Percentiles rank a stretch among this genome's conserved stretches.
phyloP scores from a whole-genome alignment of 2,113 vertebrate species.

The Coturnix japonica region DNA sequence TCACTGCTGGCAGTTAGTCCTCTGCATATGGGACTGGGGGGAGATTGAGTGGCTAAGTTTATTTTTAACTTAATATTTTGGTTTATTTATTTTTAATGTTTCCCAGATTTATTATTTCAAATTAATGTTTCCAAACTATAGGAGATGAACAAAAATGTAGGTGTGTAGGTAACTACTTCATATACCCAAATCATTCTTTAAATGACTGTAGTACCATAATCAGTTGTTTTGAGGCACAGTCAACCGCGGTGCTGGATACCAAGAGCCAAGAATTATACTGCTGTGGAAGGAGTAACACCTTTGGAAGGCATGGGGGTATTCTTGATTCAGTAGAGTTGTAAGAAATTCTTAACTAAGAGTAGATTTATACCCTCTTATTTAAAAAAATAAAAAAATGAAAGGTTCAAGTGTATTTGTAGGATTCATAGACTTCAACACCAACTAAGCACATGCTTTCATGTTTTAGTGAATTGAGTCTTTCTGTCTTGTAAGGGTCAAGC shows the following conservation, averaged over 20 bases:
- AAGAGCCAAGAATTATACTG: background rate
- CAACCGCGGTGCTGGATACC: background rate
- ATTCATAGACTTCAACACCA: background rate
- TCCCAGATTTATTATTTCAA: background rate
- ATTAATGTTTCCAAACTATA: background rate
- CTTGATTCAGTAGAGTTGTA: background rate
- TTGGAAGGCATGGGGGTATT: background rate
- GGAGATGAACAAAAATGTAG: background rate
- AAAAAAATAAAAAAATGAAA: background rate
- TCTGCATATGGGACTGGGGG: background rate
- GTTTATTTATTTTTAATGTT: background rate
- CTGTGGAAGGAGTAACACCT: background rate
- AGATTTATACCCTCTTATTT: background rate
- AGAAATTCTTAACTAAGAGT: background rate
- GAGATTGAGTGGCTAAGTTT: background rate
- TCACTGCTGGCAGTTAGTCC: conserved; percentile 37
- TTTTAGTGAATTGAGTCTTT: background rate
- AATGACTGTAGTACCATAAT: background rate
- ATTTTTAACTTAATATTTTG: background rate
- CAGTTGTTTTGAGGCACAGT: background rate
- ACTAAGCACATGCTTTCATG: background rate
- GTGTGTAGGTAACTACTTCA: background rate
- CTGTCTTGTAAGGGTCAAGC: background rate
- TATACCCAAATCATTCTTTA: background rate
- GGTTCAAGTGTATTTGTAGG: background rate